Conservation (phyloP, 2,113 vertebrate species). For the Seriola quinqueradiata region DNA sequence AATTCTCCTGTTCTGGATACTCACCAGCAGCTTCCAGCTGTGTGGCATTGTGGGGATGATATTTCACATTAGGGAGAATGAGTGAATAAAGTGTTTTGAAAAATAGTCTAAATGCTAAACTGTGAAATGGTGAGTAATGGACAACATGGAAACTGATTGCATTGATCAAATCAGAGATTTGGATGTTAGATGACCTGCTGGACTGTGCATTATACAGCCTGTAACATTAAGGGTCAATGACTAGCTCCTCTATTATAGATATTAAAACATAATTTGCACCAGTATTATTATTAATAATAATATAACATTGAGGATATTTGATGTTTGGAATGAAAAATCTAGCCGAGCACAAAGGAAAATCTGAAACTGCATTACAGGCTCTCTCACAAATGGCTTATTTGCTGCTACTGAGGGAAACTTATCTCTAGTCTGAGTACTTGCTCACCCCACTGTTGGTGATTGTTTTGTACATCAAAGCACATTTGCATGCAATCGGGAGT, state of each 20-base stretch:
- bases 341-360: neutral
- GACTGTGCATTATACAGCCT: slow-evolving; percentile 5
- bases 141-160: neutral
- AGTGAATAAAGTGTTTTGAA: slow-evolving; percentile 5
- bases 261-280: neutral
- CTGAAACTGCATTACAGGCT: neutral
- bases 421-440: slow-evolving; percentile 6
- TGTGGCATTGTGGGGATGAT: slow-evolving; percentile 43
- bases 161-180: slow-evolving; percentile 27
- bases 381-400: neutral
- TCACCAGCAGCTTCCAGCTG: slow-evolving; percentile 63
- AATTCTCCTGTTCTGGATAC: slow-evolving; percentile 42
- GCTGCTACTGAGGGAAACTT: slow-evolving; percentile 39
- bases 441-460: slow-evolving; percentile 38
- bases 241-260: neutral
- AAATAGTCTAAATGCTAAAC: slow-evolving; percentile 12
- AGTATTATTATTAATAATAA: neutral
- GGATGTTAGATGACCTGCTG: slow-evolving; percentile 5
- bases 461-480: slow-evolving; percentile 66
- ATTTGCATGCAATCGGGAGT: slow-evolving; percentile 68
- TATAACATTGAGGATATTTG: neutral
- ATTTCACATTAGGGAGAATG: slow-evolving; percentile 14
- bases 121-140: slow-evolving; percentile 29
- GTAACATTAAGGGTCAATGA: slow-evolving; percentile 7
- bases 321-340: neutral